Conservation (phyloP, 30 jellyfish, hydroid and myxozoan species). For the Hydractinia echinata region DNA sequence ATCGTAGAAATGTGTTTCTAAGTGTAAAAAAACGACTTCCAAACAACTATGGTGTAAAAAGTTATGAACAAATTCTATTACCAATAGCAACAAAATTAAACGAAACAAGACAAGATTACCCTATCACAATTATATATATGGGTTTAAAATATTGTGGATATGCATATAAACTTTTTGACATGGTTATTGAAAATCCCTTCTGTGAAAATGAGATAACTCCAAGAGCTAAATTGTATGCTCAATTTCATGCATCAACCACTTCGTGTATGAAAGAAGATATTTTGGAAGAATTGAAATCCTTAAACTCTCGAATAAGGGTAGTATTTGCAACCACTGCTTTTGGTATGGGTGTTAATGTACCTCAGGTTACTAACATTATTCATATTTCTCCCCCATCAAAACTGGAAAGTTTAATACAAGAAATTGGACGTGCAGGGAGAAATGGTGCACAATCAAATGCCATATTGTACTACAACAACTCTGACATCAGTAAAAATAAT, state of each 20-base stretch:
- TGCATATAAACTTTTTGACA: slow-evolving; percentile 1
- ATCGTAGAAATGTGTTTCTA: neutral
- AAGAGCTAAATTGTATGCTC: neutral
- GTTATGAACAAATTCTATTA: neutral
- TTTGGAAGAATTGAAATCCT: no score
- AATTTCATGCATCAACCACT: slow-evolving; percentile 1
- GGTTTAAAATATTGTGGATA: neutral
- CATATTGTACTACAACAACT: no score
- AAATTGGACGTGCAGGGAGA: no score
- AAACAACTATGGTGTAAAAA: slow-evolving; percentile 6
- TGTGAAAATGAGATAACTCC: neutral
- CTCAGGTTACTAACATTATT: no score
- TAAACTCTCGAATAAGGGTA: no score
- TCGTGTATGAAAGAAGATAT: slow-evolving; percentile 7
- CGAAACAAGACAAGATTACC: neutral
- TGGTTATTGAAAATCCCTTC: neutral
- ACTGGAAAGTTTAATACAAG: no score
- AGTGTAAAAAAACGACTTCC: neutral
- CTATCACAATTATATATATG: neutral
- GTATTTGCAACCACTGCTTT: no score
- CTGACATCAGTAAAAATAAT: no score
- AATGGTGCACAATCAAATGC: no score
- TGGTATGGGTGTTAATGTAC: no score
- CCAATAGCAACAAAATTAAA: slow-evolving; percentile 1
- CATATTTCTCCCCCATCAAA: no score